Base-by-base conservation (phyloP, 2,797 vertebrate genomes). In the Toxotes lorentzi region DNA sequence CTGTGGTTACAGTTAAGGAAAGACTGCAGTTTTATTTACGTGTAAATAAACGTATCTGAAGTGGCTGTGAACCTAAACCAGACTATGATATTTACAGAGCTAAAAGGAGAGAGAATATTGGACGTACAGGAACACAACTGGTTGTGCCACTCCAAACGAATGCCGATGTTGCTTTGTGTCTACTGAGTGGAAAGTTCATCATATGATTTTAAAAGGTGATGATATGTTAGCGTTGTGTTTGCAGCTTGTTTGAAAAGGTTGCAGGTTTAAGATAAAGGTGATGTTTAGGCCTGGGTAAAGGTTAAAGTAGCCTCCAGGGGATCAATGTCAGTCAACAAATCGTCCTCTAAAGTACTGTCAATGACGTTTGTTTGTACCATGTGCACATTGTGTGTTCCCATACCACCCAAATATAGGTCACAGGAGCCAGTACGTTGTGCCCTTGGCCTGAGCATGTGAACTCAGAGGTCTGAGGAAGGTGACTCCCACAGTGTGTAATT, bases 401-500 rank as follows among this genome's bases (percentile, higher is more conserved):
- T 27, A 51, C 38, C 53, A 51, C 76, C 48, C 58, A 76, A 53
- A 84, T 89, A 43, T 82, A 80, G 78, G 82, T 83, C 72, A 65
- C 23, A 73, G 32, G 70, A 68, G 73, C 76, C 77, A 58, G 65
- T 50, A 30, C 17, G 34, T 32, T 64, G 30, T 81, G 88, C 83
- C 90, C 90, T 92, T 87, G 85, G 89, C 83, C 86, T 65, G 50
- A 78, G 61, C 38, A 1, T 79, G 62, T 88, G 87, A 90, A 87
- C 79, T 76, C 73, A 0, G 82, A 89, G 86, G 92, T 91, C 80
- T 87, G 80, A 83, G 78, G 88, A 95, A 95, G 94, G 94, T 95
- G 93, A 95, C 92, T 95, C 93, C 92, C 92, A 92, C 92, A 86
- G 93, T 81, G 91, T 92, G 89, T 94, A 94, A 95, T 94, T 94